Conservation (phyloP, 2,888 invertebrate genomes). For the Pediacus dermestoides region DNA sequence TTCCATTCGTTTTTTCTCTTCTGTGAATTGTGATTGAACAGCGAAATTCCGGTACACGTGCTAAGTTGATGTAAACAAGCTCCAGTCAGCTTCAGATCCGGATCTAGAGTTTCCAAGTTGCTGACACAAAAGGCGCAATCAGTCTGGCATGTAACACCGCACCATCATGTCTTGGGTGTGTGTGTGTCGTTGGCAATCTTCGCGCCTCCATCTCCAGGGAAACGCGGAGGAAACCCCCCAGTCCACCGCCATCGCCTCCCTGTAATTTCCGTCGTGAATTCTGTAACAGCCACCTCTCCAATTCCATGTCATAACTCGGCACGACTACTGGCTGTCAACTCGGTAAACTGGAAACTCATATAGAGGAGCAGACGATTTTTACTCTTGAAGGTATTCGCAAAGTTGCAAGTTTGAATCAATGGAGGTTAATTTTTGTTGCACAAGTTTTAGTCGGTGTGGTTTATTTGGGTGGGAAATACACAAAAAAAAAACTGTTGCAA, state of each 20-base stretch:
- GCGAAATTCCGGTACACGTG: constrained; percentile 14
- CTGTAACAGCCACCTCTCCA: background rate
- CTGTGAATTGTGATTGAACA: constrained; percentile 8
- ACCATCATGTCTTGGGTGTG: constrained; percentile 6
- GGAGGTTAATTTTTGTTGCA: too few species aligned
- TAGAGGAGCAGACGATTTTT: too few species aligned
- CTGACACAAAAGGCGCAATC: constrained; percentile 31
- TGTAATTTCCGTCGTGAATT: constrained; percentile 2
- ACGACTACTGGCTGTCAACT: constrained; percentile 4
- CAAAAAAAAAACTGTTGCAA: too few species aligned
- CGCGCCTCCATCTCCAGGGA: constrained; percentile 22
- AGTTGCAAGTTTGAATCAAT: too few species aligned
- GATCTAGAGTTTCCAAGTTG: constrained; percentile 19
- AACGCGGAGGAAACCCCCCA: background rate
- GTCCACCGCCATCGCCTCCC: background rate
- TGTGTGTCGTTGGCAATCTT: constrained; percentile 22
- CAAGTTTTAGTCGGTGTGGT: too few species aligned
- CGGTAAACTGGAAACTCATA: too few species aligned
- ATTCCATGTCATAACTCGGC: constrained; percentile 3
- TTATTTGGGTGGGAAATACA: too few species aligned
- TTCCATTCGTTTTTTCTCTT: constrained; percentile 9
- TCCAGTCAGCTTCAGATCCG: constrained; percentile 20
- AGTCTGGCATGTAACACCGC: constrained; percentile 24
- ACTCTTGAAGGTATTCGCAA: too few species aligned
- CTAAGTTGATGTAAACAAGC: constrained; percentile 24